phyloP scores from a whole-genome alignment of 2,888 invertebrate genomes.

The Lithophane socia region DNA sequence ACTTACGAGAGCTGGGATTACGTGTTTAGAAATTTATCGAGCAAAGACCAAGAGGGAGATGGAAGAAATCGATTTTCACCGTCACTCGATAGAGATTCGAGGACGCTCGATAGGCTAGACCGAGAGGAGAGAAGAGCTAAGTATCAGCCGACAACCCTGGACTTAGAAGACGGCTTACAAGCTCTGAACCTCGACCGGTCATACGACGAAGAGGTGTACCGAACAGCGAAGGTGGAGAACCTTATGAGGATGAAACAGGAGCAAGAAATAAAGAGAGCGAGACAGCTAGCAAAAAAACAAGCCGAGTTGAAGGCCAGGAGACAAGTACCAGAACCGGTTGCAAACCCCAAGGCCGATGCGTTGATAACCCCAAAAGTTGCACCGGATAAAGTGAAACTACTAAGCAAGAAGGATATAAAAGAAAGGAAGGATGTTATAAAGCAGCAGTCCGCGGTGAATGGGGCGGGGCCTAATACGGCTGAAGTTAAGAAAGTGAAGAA shows the following conservation, averaged over 20 bases:
- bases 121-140: conserved; percentile 85
- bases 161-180: conserved; percentile 90
- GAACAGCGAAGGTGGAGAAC: conserved; percentile 89
- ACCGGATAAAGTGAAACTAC: conserved; percentile 84
- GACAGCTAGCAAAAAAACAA: conserved; percentile 79
- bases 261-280: conserved; percentile 82
- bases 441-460: conserved; percentile 82
- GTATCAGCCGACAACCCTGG: conserved; percentile 88
- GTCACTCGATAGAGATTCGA: conserved; percentile 85
- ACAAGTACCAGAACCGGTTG: conserved; percentile 81
- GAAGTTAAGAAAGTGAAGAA: conserved; percentile 84
- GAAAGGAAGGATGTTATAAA: conserved; percentile 84
- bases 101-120: conserved; percentile 85
- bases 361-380: conserved; percentile 80
- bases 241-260: conserved; percentile 85
- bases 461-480: conserved; percentile 69
- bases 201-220: conserved; percentile 83
- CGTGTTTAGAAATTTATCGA: conserved; percentile 94
- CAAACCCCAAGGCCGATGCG: conserved; percentile 82
- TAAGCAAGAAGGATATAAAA: conserved; percentile 85
- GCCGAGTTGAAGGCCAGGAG: conserved; percentile 78
- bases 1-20: conserved; percentile 95
- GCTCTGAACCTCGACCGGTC: conserved; percentile 87
- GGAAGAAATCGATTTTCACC: conserved; percentile 92
- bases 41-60: conserved; percentile 92